These are phyloP conservation scores for Drosophila antonietae DNA, from an alignment of 2,888 invertebrate genomes.

Conservation along the genomic window DNA sequence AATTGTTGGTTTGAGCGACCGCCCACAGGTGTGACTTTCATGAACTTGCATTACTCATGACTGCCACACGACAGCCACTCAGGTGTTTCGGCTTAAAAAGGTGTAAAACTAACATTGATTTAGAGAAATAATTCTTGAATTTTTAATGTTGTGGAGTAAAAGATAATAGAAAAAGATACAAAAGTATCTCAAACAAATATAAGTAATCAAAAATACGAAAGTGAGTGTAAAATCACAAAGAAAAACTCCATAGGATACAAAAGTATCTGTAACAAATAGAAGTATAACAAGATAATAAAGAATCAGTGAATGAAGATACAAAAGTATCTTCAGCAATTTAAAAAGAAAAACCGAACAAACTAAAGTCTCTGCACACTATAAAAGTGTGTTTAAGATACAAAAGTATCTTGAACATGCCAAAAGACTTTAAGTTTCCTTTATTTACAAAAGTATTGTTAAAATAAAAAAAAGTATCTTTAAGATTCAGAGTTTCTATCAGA, in stretches of 20 bases:
- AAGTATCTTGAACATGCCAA: background rate
- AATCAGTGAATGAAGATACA: background rate
- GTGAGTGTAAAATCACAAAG: too few relatives aligned
- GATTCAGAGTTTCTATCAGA: background rate
- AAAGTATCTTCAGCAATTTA: background rate
- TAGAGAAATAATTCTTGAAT: background rate
- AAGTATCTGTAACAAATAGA: background rate
- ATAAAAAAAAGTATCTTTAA: background rate
- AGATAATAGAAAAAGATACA: background rate
- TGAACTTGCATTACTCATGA: conserved; percentile 13
- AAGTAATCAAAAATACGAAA: too few relatives aligned
- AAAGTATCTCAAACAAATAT: background rate
- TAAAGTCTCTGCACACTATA: background rate
- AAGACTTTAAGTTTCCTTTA: background rate
- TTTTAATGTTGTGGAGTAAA: background rate
- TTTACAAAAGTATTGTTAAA: background rate
- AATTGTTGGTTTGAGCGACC: conserved; percentile 70
- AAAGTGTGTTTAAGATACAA: background rate
- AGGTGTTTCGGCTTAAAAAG: background rate
- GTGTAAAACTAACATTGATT: background rate
- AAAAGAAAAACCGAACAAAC: too few relatives aligned
- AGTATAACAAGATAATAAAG: background rate
- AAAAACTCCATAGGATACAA: background rate
- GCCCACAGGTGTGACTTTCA: conserved; percentile 55
- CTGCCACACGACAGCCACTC: background rate